Conservation (phyloP, 2,113 vertebrate genomes). For the Strigops habroptila region DNA sequence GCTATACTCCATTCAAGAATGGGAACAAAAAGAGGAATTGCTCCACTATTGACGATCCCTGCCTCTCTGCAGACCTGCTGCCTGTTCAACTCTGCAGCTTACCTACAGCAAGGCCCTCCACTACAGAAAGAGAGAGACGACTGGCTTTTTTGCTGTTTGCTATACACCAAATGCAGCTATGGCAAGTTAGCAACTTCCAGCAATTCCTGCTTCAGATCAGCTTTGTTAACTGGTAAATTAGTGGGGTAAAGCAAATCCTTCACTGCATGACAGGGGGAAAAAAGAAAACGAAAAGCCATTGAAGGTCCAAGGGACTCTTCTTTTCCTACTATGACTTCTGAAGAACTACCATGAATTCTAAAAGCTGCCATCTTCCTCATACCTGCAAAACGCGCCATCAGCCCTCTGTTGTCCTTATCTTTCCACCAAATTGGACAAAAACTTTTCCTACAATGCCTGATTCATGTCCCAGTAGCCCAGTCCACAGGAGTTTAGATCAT, state of each 20-base stretch:
- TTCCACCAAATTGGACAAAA: not conserved
- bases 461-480: not conserved
- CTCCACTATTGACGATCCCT: not conserved
- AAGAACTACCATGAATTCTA: not conserved
- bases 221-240: not conserved
- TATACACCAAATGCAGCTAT: not conserved
- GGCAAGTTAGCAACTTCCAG: not conserved
- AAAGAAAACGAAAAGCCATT: not conserved
- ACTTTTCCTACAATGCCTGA: not conserved
- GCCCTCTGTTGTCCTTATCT: not conserved
- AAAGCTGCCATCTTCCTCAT: not conserved
- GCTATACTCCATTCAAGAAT: not conserved
- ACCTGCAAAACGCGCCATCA: not conserved
- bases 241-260: not conserved
- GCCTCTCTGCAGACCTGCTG: not conserved
- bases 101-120: accelerated
- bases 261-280: no score
- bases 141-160: not conserved
- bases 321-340: not conserved
- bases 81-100: not conserved
- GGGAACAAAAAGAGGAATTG: not conserved
- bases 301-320: not conserved
- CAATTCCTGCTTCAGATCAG: not conserved
- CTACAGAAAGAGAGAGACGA: not conserved
- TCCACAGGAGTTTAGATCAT: not conserved